A percentile compares a stretch with the other conserved stretches of the same genome.
These are phyloP conservation scores for Balaenoptera acutorostrata DNA, from an alignment of 2,113 vertebrate genomes.

Conservation along the genomic window DNA sequence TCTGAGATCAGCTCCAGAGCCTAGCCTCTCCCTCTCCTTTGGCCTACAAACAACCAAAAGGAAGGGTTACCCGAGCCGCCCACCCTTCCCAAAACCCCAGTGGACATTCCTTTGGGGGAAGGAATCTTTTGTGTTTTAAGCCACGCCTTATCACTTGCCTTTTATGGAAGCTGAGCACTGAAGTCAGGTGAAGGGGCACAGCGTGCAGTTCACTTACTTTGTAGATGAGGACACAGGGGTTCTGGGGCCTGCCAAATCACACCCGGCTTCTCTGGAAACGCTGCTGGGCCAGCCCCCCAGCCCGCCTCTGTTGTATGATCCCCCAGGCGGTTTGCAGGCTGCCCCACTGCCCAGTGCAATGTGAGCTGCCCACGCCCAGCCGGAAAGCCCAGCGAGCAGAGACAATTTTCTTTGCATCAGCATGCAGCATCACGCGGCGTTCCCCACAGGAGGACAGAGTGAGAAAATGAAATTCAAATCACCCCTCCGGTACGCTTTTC, in stretches of 20 bases:
- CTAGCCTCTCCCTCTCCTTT: not conserved
- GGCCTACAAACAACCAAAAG: slow-evolving; percentile 35
- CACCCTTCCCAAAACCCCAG: not conserved
- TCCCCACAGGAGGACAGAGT: slow-evolving; percentile 33
- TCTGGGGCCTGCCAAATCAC: not conserved
- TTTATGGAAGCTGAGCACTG: not conserved
- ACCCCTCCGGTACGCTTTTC: slow-evolving; percentile 35
- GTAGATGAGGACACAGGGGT: not conserved
- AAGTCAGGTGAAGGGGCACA: not conserved
- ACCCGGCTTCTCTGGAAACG: not conserved
- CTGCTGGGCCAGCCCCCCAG: not conserved
- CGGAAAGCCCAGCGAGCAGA: slow-evolving; percentile 12
- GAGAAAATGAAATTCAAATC: slow-evolving; percentile 64
- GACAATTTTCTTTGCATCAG: slow-evolving; percentile 56
- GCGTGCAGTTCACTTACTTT: not conserved
- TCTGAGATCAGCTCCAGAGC: not conserved
- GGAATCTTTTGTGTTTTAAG: not conserved
- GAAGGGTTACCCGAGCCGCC: slow-evolving; percentile 1
- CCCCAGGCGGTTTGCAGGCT: not conserved
- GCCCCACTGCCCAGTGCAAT: not conserved
- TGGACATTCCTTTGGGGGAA: slow-evolving; percentile 16
- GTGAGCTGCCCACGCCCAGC: not conserved
- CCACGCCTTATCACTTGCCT: not conserved
- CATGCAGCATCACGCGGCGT: not conserved
- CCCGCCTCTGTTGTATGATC: not conserved